phyloP scores from a whole-genome alignment of 2,888 invertebrate genomes.

The Meloe dianella region DNA sequence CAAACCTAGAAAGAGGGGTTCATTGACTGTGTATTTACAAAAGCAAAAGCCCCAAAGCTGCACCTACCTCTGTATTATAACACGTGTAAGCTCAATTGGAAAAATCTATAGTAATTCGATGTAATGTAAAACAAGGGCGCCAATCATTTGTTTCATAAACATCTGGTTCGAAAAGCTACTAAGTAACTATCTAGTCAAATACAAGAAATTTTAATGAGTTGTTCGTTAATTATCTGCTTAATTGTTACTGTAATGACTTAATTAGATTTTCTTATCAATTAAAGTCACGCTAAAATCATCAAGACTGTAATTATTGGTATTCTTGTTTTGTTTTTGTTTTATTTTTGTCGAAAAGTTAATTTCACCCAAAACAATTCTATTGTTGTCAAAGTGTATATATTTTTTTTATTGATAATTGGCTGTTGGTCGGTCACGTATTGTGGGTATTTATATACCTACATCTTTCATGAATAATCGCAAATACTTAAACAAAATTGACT shows the following conservation, averaged over 20 bases:
- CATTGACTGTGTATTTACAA: slow-evolving; percentile 8
- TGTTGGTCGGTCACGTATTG: slow-evolving; percentile 4
- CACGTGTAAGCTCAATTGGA: slow-evolving; percentile 3
- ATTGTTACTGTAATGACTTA: background rate
- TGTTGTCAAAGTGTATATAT: background rate
- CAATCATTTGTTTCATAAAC: background rate
- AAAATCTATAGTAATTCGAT: background rate
- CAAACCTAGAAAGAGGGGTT: background rate
- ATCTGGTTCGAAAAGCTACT: background rate
- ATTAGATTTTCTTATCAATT: background rate
- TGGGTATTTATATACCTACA: background rate
- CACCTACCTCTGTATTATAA: background rate
- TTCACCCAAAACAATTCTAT: slow-evolving; percentile 5
- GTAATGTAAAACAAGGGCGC: too few relatives aligned
- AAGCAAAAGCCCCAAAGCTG: background rate
- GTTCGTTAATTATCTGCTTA: background rate
- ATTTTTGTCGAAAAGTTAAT: background rate
- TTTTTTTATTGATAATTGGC: background rate
- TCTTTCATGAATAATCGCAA: background rate
- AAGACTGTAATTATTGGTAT: background rate
- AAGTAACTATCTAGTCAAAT: background rate
- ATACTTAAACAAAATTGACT: slow-evolving; percentile 1
- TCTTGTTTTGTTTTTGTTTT: background rate
- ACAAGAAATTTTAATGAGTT: too few relatives aligned
- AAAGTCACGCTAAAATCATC: background rate